Evolutionary conservation across 2,797 vertebrate species (phyloP).

Genomic region (Muscicapa comitata): DNA sequence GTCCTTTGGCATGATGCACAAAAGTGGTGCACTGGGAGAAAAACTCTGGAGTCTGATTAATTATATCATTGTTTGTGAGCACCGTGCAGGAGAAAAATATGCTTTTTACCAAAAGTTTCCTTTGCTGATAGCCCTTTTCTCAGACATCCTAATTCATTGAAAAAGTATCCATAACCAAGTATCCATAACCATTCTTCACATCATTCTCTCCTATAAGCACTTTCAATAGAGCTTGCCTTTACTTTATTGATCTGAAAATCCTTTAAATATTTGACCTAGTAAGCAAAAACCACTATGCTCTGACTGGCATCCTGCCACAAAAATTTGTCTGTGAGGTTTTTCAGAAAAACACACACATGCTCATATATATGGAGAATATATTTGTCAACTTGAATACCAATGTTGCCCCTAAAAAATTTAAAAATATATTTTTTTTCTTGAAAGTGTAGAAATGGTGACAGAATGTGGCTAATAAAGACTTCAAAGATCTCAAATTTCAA

Average conservation of each 20-base stretch:
- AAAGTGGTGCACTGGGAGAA: background rate
- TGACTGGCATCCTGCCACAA: background rate
- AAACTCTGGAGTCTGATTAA: background rate
- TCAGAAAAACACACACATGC: background rate
- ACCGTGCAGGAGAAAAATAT: background rate
- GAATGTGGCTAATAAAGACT: background rate
- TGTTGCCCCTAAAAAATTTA: background rate
- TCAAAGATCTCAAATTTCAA: background rate
- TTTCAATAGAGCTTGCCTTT: background rate
- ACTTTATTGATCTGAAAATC: background rate
- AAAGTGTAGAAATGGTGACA: background rate
- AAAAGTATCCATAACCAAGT: background rate
- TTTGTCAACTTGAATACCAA: background rate
- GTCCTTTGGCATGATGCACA: background rate
- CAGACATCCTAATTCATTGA: background rate
- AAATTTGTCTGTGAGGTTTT: background rate
- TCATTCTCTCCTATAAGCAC: background rate
- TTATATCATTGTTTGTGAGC: background rate
- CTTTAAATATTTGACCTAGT: background rate
- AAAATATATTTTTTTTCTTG: too few relatives aligned
- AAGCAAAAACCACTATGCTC: background rate
- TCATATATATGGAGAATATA: background rate
- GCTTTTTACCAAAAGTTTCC: background rate
- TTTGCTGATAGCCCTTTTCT: background rate
- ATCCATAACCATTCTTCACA: background rate